Conservation (phyloP, 2,113 vertebrate species). For the Tylochromis polylepis region DNA sequence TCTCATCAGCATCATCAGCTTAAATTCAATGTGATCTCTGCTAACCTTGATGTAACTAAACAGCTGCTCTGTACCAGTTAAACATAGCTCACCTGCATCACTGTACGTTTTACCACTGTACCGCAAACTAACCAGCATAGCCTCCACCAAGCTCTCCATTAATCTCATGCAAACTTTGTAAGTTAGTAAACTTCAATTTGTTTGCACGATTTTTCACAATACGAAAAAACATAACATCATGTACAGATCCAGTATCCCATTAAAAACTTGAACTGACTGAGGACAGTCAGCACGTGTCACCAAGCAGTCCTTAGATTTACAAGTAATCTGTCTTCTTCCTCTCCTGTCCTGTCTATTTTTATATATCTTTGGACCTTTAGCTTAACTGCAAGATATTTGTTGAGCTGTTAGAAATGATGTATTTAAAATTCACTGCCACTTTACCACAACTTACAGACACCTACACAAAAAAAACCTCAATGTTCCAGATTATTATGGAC, state of each 20-base stretch:
- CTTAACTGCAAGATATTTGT: neutral
- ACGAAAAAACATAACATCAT: neutral
- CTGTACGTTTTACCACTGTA: neutral
- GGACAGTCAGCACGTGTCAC: rapidly evolving
- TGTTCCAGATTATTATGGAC: neutral
- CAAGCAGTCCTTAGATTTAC: neutral
- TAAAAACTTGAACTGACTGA: neutral
- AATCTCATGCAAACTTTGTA: neutral
- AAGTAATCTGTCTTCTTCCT: neutral
- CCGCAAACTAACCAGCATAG: neutral
- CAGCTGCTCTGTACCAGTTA: neutral
- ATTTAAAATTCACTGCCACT: neutral
- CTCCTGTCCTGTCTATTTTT: too few relatives aligned
- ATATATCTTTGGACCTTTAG: neutral
- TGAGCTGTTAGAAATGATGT: neutral
- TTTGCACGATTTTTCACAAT: neutral
- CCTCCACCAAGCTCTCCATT: neutral
- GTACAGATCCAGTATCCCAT: neutral
- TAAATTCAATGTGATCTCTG: neutral
- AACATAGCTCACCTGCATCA: neutral
- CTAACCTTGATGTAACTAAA: neutral
- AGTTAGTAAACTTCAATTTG: neutral
- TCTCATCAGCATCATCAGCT: neutral
- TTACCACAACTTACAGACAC: neutral
- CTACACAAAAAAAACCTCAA: neutral